Evolutionary conservation across 2,888 invertebrate genomes (phyloP).

Genomic region (Asteroscopus sphinx): DNA sequence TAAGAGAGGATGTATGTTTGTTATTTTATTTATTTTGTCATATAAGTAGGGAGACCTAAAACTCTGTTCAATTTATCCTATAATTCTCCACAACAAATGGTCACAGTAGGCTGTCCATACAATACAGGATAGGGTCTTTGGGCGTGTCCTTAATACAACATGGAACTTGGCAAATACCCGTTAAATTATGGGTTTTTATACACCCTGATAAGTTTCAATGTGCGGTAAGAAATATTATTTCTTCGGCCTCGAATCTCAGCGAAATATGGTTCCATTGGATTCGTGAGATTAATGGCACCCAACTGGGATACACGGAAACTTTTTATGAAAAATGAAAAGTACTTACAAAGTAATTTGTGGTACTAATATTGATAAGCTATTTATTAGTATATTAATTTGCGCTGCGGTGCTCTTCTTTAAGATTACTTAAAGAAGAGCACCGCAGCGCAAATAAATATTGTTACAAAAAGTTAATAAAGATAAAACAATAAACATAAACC

Average conservation of each 20-base stretch:
- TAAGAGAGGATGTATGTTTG: too few species aligned
- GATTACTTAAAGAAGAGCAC: too few species aligned
- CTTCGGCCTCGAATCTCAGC: slow-evolving; percentile 6
- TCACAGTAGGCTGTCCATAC: slow-evolving; percentile 32
- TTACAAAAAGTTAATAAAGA: too few species aligned
- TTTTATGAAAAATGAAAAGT: too few species aligned
- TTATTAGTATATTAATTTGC: too few species aligned
- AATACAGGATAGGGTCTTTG: slow-evolving; percentile 20
- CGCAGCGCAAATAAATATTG: too few species aligned
- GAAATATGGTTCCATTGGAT: slow-evolving; percentile 18
- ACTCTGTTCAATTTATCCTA: slow-evolving; percentile 21
- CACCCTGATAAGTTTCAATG: slow-evolving; percentile 39
- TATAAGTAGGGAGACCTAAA: too few species aligned
- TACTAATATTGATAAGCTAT: too few species aligned
- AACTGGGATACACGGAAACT: slow-evolving; percentile 37
- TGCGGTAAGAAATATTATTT: slow-evolving; percentile 26
- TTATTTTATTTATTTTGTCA: too few species aligned
- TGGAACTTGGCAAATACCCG: slow-evolving; percentile 33
- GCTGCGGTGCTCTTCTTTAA: too few species aligned
- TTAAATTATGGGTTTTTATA: slow-evolving; percentile 40
- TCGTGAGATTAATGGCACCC: slow-evolving; percentile 39
- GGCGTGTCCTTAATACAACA: slow-evolving; percentile 26
- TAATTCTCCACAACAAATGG: slow-evolving; percentile 27
- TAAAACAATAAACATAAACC: too few species aligned
- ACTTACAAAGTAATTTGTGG: too few species aligned